These are phyloP conservation scores for Temnothorax unifasciatus DNA, from an alignment of 2,888 invertebrate genomes.

Conservation along the genomic window DNA sequence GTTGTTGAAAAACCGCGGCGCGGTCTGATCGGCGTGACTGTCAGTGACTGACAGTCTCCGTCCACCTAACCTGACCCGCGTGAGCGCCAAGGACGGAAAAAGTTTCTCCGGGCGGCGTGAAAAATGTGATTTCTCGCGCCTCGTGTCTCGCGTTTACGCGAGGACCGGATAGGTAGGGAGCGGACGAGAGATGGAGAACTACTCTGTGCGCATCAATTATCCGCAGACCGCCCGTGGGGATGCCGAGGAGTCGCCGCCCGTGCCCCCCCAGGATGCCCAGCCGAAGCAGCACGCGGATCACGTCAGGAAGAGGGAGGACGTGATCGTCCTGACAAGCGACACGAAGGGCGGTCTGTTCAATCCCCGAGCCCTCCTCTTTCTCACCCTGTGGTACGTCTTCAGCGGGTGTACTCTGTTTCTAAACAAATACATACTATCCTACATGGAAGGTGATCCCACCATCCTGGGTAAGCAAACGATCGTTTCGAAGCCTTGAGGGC, in stretches of 20 bases:
- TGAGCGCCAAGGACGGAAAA: not conserved
- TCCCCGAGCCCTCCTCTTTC: conserved; percentile 88
- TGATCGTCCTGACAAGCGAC: conserved; percentile 76
- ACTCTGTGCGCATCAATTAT: conserved; percentile 79
- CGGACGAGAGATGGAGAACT: conserved; percentile 79
- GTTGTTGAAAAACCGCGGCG: too few species aligned
- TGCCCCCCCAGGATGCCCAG: conserved; percentile 75
- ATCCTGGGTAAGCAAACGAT: conserved; percentile 88
- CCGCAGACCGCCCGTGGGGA: conserved; percentile 76
- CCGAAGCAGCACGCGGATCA: conserved; percentile 75
- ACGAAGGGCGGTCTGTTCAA: conserved; percentile 88
- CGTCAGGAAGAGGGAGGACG: conserved; percentile 78
- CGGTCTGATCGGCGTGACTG: not conserved
- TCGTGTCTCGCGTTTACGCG: conserved; percentile 13
- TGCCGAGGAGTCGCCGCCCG: conserved; percentile 73
- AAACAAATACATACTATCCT: conserved; percentile 92
- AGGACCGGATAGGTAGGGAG: not conserved
- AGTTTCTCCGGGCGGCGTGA: not conserved
- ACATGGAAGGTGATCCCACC: conserved; percentile 91
- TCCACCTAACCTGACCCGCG: conserved; percentile 35
- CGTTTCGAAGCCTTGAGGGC: not conserved
- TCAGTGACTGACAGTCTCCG: not conserved
- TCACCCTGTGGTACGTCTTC: conserved; percentile 92
- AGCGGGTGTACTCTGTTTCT: conserved; percentile 92
- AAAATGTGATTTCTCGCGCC: conserved; percentile 45